Base-by-base conservation (phyloP, 2,888 invertebrate species). In the Leptopilina myrica region DNA sequence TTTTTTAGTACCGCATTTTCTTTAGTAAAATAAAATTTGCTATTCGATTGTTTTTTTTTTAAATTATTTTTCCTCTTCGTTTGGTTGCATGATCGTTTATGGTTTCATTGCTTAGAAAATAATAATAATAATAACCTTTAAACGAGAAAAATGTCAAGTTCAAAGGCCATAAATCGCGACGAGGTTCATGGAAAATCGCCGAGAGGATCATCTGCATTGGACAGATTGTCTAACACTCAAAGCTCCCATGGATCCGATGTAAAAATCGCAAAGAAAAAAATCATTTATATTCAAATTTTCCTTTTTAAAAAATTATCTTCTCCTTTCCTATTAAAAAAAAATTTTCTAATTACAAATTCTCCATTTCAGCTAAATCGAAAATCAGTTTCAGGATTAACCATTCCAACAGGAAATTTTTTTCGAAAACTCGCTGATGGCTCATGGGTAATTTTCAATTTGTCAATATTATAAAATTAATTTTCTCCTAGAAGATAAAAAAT, bases 341-440 rank as follows among this genome's bases (percentile, higher is more conserved):
- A 43, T 43, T 43, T 43, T 43, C 0, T 2, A 43, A n/a, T 59
- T 1, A 20, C 20, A 20, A n/a, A 49, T 49, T 49, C 5, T 43
- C 5, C 7, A 69, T 26, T n/a, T 0, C 6, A 73, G 73, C 53
- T 33, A 26, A 73, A 49, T 53, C 14, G 53, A 5, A 53, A 14
- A 20, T 56, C 73, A 6, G 8, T 53, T n/a, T 73, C 73, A 12
- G 33, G 53, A 26, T 20, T 14, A 53, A 73, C 53, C n/a, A 14
- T 73, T n/a, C 53, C 53, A 1, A 40, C 73, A 20, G 26, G 53
- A 14, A 53, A 12, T 53, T 56, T 73, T 14, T 73, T 73, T 33
- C 53, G n/a, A 56, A 73, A 73, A 73, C 73, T 53, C n/a, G 73
- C 53, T 14, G 73, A 73, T 33, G 73, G 73, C 33, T 20, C 73